These are phyloP conservation scores for Macrophya annulata DNA, from an alignment of 2,888 invertebrate genomes.

Conservation along the genomic window DNA sequence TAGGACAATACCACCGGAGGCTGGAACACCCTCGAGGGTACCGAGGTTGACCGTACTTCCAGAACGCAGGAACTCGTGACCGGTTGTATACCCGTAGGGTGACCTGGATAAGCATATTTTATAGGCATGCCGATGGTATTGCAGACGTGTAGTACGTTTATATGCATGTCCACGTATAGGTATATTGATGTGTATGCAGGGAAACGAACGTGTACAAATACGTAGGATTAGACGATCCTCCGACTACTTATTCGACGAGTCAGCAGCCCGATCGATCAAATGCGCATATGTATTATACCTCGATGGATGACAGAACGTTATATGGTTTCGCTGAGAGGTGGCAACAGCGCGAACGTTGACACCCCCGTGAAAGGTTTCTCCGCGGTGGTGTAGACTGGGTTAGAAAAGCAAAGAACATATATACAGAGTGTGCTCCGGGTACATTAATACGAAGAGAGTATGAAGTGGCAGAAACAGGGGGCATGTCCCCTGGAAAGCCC, in stretches of 20 bases:
- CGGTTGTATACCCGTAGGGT: not conserved
- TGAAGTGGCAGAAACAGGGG: not conserved
- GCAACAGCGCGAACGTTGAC: constrained; percentile 45
- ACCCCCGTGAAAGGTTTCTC: constrained; percentile 45
- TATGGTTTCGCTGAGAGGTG: constrained; percentile 47
- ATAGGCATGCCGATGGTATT: not conserved
- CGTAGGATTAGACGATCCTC: constrained; percentile 8
- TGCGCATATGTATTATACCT: not conserved
- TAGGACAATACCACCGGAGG: constrained; percentile 36
- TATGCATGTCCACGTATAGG: too few relatives aligned
- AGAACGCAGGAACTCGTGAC: not conserved
- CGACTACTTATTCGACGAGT: constrained; percentile 35
- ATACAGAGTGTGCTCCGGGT: not conserved
- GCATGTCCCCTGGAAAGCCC: not conserved
- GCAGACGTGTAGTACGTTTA: not conserved
- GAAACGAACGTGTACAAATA: not conserved
- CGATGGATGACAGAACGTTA: constrained; percentile 15
- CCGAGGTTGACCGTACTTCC: constrained; percentile 2
- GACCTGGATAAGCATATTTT: not conserved
- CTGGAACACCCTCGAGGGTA: constrained; percentile 61
- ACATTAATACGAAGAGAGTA: not conserved
- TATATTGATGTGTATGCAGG: not conserved
- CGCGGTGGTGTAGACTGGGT: not conserved
- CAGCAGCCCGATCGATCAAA: constrained; percentile 32
- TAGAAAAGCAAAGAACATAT: constrained; percentile 32